Evolutionary conservation across 92 coral and sea anemone species (phyloP), one percentile per base, ranked within the genome.

Genomic region (Phenganax subtilis): DNA sequence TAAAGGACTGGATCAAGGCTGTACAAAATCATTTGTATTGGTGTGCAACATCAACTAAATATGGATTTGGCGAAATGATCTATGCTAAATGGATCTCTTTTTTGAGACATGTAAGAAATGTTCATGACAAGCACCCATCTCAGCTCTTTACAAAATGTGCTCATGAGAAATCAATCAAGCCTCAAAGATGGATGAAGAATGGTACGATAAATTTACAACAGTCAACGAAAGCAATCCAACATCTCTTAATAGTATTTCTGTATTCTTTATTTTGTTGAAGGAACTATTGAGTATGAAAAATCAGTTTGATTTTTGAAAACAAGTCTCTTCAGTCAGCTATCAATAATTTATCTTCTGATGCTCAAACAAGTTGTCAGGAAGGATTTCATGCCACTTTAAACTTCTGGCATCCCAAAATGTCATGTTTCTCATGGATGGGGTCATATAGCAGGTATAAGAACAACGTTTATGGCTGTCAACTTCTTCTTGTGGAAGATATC

Each of bases 1-100:
- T 71, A 31, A 71, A 12, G 9, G 10, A 71, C 75, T 71, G 75
- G 75, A 55, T 71, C 54, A 66, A 66, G 37, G 72, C 72, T 66
- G 37, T 66, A 12, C 12, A 51, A 14, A 12, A 51, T 66, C 72
- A 66, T 30, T 30, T 66, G 9, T 66, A 66, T 51, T 66, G 72
- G 72, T 66, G 72, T 66, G 47, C 72, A 44, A 8, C 12, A 27
- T 66, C 72, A 6, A 66, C 72, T 25, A 66, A 17, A 66, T 6
- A 66, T 4, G 72, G 72, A 10, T 66, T 66, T 66, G 52, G 72
- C 2, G 72, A 66, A 30, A 27, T 66, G 72, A 66, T 66, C 20
- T 12, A 27, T 66, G 72, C 72, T 15, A 66, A 66, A 30, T 66
- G 72, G 72, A 17, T 27, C 15, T 66, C 72, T 1, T 27, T 66